These are phyloP conservation scores for Leptura quadrifasciata DNA, from an alignment of 2,888 invertebrate genomes.

Conservation along the genomic window DNA sequence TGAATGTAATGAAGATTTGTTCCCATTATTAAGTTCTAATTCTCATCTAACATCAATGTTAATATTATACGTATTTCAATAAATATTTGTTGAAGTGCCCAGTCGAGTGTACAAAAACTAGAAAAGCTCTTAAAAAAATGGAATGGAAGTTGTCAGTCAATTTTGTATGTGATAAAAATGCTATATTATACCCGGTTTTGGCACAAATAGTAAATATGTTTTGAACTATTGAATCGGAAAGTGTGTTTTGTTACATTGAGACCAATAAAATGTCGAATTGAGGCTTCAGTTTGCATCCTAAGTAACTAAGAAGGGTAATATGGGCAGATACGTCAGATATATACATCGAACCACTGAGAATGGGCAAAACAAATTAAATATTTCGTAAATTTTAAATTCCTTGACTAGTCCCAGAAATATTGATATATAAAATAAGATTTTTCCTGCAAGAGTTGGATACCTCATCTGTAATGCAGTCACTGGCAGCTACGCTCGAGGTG, in stretches of 20 bases:
- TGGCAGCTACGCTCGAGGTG: no score
- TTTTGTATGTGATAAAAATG: slow-evolving; percentile 15
- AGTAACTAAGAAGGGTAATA: no score
- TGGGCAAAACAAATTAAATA: no score
- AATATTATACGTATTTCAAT: neutral
- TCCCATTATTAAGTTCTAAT: slow-evolving; percentile 37
- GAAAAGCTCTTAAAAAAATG: slow-evolving; percentile 45
- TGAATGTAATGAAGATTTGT: slow-evolving; percentile 45
- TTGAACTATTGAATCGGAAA: neutral
- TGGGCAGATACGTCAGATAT: no score
- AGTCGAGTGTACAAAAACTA: slow-evolving; percentile 23
- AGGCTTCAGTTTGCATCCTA: neutral
- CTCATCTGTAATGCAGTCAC: no score
- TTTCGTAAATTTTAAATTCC: no score
- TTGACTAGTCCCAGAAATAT: no score
- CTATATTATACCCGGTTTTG: slow-evolving; percentile 37
- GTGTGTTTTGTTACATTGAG: neutral
- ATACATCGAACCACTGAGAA: no score
- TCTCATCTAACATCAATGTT: slow-evolving; percentile 28
- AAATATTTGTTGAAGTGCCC: slow-evolving; percentile 5
- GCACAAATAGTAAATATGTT: slow-evolving; percentile 42
- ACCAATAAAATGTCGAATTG: neutral
- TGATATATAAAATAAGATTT: no score
- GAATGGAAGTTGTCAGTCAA: slow-evolving; percentile 52
- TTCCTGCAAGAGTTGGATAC: no score